Base-by-base conservation (phyloP, 1,140 invertebrate species). In the Drosophila ambigua region DNA sequence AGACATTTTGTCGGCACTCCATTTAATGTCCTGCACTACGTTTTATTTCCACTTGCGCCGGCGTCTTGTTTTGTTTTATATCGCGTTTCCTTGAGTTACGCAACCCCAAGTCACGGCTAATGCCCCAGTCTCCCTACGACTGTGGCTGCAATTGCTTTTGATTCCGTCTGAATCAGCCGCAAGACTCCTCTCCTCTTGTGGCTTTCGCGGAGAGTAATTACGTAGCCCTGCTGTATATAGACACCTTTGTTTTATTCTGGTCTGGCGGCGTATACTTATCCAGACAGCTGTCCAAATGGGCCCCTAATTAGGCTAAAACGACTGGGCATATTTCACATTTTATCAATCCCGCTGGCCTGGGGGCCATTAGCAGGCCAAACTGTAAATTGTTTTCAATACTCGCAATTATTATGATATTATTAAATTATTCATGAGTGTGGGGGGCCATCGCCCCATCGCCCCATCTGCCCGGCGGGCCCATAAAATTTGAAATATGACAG, bases 1-100 rank as follows among this genome's bases (percentile, higher is more conserved):
- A 45, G 81, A 83, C 73, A 77, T 80, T 85, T 77, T 88, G 78
- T 69, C 50, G 65, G 63, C 57, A 85, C 71, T 85, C 82, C 55
- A 66, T 68, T 87, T 85, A 81, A 85, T 81, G 59, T 71, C 48
- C 50, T 23, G 44, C 13, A 46, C 61, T 35, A 53, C 69, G 55
- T 69, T 81, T 85, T 79, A 72, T 76, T 82, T 87, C 72, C 23
- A 16, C 54, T 79, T 53, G 41, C 35, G 35, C 46, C 60, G 50
- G 53, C 53, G 57, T 67, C 63, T 78, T 87, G 84, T 74, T 72
- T 77, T 65, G 64, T 88, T 77, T 77, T 83, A 77, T 83, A 79
- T 79, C 26, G 65, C 54, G 55, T 64, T 63, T 60, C 61, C 53
- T 67, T 61, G 50, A 77, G 67, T 73, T 85, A 77, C 83, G 72